Conservation (phyloP, 2,797 vertebrate species). For the Knipowitschia caucasica region DNA sequence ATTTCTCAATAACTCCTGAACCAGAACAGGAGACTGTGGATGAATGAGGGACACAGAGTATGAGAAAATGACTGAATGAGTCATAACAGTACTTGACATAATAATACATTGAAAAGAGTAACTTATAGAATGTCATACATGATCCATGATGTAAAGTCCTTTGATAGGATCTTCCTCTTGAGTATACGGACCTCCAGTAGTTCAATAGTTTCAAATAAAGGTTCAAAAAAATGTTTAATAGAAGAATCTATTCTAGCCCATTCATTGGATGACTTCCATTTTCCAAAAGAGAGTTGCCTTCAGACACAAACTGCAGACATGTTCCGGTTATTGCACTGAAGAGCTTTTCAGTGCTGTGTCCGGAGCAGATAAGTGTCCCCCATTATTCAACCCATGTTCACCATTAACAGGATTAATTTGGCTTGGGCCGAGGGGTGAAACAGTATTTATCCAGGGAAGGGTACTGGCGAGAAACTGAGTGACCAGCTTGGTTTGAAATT, state of each 20-base stretch:
- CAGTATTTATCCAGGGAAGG: constrained; percentile 63
- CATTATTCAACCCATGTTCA: constrained; percentile 68
- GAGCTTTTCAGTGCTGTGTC: constrained; percentile 44
- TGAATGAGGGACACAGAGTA: background rate
- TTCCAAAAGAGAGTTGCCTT: constrained; percentile 38
- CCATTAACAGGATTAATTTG: constrained; percentile 76
- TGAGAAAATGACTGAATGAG: no score
- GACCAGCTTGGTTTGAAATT: constrained; percentile 61
- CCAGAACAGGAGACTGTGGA: background rate
- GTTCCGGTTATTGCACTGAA: constrained; percentile 24
- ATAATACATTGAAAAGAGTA: no score
- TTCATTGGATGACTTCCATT: constrained; percentile 21
- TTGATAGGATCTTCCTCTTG: no score
- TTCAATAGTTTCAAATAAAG: background rate
- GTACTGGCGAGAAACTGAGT: constrained; percentile 55
- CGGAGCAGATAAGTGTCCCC: constrained; percentile 64
- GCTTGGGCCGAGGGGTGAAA: constrained; percentile 58
- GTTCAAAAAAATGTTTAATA: background rate
- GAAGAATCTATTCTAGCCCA: background rate
- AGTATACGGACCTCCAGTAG: no score
- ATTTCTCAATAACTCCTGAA: constrained; percentile 9
- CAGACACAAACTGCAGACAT: constrained; percentile 27
- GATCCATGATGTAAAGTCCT: no score
- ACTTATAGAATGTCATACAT: no score
- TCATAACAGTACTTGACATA: no score